A percentile compares a stretch with the other conserved stretches of the same genome.
Conservation (phyloP, 2,797 vertebrate species). For the Myripristis murdjan region DNA sequence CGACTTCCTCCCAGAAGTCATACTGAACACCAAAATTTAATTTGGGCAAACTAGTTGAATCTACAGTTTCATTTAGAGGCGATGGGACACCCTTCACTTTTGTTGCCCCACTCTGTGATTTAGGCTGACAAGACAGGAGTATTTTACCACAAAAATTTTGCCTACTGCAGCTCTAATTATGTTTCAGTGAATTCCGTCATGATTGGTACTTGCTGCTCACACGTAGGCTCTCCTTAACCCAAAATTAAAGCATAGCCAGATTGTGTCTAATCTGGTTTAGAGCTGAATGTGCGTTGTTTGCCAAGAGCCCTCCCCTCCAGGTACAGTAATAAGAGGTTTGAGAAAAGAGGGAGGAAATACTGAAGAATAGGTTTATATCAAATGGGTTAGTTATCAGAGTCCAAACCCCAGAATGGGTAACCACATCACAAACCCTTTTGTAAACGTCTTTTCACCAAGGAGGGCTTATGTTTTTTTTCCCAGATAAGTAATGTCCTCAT, state of each 20-base stretch:
- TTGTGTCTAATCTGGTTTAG: neutral
- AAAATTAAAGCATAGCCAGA: slow-evolving; percentile 3
- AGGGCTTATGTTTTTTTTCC: slow-evolving; percentile 10
- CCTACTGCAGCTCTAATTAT: slow-evolving; percentile 1
- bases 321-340: neutral
- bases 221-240: neutral
- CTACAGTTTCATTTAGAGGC: no score
- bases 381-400: neutral
- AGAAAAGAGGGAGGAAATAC: neutral
- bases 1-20: no score
- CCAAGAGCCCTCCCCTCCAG: neutral
- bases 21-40: no score
- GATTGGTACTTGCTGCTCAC: slow-evolving; percentile 2
- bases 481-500: slow-evolving; percentile 21
- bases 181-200: slow-evolving; percentile 4
- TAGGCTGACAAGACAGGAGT: neutral
- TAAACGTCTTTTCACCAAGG: slow-evolving; percentile 12
- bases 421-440: no score
- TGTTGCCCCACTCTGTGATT: neutral
- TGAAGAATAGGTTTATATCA: no score
- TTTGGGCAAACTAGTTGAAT: no score
- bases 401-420: neutral
- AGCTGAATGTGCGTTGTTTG: neutral
- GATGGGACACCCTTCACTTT: neutral
- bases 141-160: slow-evolving; percentile 22